These are phyloP conservation scores for Rhaphigaster nebulosa DNA, from an alignment of 2,888 invertebrate genomes.

Conservation along the genomic window DNA sequence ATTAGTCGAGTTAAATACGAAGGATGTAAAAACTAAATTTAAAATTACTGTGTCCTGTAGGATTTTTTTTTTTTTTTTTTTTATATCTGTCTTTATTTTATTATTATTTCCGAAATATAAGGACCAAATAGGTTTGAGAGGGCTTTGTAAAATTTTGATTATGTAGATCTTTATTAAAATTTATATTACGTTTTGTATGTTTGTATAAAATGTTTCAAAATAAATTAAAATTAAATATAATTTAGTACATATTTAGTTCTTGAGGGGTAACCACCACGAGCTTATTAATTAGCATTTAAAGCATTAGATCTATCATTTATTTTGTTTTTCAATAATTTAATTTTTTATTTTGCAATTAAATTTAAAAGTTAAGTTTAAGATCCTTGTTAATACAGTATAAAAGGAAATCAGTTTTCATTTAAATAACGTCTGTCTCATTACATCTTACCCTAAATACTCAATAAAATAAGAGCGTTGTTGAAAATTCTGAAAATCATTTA, in stretches of 20 bases:
- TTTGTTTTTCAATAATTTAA: neutral
- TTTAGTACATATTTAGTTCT: conserved; percentile 8
- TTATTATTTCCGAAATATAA: neutral
- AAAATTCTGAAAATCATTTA: neutral
- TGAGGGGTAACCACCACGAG: neutral
- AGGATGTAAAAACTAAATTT: neutral
- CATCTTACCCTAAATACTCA: neutral
- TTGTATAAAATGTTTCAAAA: neutral
- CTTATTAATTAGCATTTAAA: conserved; percentile 1
- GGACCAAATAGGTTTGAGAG: conserved; percentile 23
- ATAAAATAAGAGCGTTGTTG: neutral
- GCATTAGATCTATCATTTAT: neutral
- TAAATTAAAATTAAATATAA: neutral
- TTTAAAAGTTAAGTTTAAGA: neutral
- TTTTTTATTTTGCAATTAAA: neutral
- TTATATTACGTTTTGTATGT: conserved; percentile 16
- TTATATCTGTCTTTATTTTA: neutral
- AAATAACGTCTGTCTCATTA: neutral
- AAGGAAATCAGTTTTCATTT: neutral
- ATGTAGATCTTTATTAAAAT: neutral
- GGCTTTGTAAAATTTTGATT: neutral
- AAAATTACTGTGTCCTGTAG: neutral
- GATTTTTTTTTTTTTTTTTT: neutral
- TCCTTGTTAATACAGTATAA: neutral
- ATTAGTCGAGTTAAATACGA: neutral